phyloP scores from a whole-genome alignment of 1,140 invertebrate species.

The Adoxophyes honmai region DNA sequence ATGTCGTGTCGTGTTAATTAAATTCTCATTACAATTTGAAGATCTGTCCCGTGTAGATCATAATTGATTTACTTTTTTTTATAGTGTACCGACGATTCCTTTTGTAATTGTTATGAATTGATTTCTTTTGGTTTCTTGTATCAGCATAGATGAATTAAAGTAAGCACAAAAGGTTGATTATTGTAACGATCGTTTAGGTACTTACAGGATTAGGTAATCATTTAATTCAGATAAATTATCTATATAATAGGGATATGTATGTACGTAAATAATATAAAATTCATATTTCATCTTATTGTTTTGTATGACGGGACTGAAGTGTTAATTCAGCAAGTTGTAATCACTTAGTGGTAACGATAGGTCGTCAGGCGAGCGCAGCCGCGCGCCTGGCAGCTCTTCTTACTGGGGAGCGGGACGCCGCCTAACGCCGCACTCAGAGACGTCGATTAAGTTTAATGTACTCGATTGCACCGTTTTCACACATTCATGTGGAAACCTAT shows the following conservation, averaged over 20 bases:
- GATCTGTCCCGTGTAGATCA: neutral
- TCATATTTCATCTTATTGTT: conserved; percentile 29
- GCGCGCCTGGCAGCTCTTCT: too few relatives aligned
- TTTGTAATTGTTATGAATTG: conserved; percentile 29
- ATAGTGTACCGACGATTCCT: conserved; percentile 8
- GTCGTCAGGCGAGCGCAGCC: too few relatives aligned
- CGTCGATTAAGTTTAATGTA: too few relatives aligned
- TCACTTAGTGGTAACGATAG: too few relatives aligned
- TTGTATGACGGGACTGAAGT: conserved; percentile 20
- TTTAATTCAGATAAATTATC: conserved; percentile 30
- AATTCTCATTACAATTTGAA: neutral
- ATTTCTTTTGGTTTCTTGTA: conserved; percentile 31
- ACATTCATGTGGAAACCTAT: too few relatives aligned
- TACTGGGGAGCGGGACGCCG: too few relatives aligned
- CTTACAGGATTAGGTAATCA: conserved; percentile 46
- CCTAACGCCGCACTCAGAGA: too few relatives aligned
- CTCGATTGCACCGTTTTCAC: too few relatives aligned
- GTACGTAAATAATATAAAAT: conserved; percentile 32
- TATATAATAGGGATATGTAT: conserved; percentile 26
- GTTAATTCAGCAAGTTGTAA: too few relatives aligned
- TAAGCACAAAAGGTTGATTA: conserved; percentile 36
- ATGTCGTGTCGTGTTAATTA: conserved; percentile 31
- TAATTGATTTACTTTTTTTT: neutral
- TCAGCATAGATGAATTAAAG: conserved; percentile 29
- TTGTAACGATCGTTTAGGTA: conserved; percentile 39